Evolutionary conservation across 2,888 invertebrate species (phyloP).

Genomic region (Xestia ashworthii): DNA sequence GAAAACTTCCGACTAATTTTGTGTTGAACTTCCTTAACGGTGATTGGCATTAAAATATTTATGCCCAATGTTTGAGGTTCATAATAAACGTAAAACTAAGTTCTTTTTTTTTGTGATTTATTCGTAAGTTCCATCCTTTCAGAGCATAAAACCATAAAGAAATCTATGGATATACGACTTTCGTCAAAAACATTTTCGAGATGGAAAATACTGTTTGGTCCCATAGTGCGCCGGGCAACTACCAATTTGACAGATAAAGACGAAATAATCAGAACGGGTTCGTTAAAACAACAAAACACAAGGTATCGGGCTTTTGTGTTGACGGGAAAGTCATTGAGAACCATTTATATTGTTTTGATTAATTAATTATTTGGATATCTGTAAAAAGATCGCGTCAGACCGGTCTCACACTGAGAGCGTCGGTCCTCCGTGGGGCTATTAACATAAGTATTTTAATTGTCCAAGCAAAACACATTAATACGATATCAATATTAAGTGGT

Average conservation of each 20-base stretch:
- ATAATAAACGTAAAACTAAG: too few species aligned
- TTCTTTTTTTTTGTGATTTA: too few species aligned
- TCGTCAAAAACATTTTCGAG: too few species aligned
- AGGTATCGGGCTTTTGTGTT: slow-evolving; percentile 52
- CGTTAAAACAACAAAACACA: slow-evolving; percentile 50
- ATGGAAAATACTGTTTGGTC: too few species aligned
- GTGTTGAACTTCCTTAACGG: too few species aligned
- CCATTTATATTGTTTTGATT: slow-evolving; percentile 82
- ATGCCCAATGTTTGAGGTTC: too few species aligned
- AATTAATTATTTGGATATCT: slow-evolving; percentile 79
- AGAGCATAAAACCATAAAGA: too few species aligned
- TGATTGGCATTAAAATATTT: too few species aligned
- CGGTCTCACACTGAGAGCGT: slow-evolving; percentile 76
- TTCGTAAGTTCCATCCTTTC: too few species aligned
- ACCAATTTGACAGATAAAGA: slow-evolving; percentile 37
- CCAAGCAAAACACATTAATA: slow-evolving; percentile 60
- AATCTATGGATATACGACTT: too few species aligned
- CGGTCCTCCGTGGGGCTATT: slow-evolving; percentile 74
- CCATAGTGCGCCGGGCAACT: slow-evolving; percentile 1
- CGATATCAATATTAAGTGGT: slow-evolving; percentile 73
- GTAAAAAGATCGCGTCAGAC: slow-evolving; percentile 77
- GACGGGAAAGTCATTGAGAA: slow-evolving; percentile 74
- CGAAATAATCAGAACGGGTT: slow-evolving; percentile 48
- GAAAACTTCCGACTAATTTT: too few species aligned
- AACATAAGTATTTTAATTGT: slow-evolving; percentile 89